Base-by-base conservation (phyloP, 23 tunicate species). In the Trididemnum miniatum region DNA sequence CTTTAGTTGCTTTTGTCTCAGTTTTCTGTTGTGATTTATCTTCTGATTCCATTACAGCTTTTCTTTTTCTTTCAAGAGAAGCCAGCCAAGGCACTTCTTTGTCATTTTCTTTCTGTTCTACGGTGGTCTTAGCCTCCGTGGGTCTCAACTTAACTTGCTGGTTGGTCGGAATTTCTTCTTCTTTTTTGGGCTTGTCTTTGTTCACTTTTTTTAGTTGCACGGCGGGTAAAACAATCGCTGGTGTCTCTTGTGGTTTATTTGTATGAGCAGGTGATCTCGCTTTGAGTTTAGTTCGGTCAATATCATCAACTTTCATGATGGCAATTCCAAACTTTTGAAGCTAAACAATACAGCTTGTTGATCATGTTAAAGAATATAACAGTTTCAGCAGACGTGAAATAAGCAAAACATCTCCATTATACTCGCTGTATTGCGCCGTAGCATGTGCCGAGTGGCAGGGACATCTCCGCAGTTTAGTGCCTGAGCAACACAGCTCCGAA, bases 121-220 rank as follows among this genome's bases (percentile, higher is more conserved):
- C 57, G 18, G 76, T 36, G 24, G 65, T 31, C 26, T 34, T 31
- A 1, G 64, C 27, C 35, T 49, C 83, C 1, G 89, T 76, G 1
- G 69, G 81, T 23, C 83, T 52, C 60, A 85, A 66, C 26, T 85
- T 85, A 1, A 77, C 83, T 52, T 85, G 89, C 23, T 44, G 69
- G 15, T 65, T 36, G 1, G 50, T 32, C 22, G 34, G 24, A 31
- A 38, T 40, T 3, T 20, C 36, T 18, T 63, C 81, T 12, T 60
- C 59, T 24, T 59, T 75, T 50, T 80, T 80, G 35, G 31, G 62
- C 35, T 73, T 76, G 1, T 87, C 86, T 26, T 82, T 54, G 35
- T 87, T 54, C 1, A 87, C 91, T 73, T 87, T 87, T 60, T 87
- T 87, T 38, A 87, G 72, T 49, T 87, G 91, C 7, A 87, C 82